Evolutionary conservation across 2,797 vertebrate genomes (phyloP).

Genomic region (Halcyon leucocephala): DNA sequence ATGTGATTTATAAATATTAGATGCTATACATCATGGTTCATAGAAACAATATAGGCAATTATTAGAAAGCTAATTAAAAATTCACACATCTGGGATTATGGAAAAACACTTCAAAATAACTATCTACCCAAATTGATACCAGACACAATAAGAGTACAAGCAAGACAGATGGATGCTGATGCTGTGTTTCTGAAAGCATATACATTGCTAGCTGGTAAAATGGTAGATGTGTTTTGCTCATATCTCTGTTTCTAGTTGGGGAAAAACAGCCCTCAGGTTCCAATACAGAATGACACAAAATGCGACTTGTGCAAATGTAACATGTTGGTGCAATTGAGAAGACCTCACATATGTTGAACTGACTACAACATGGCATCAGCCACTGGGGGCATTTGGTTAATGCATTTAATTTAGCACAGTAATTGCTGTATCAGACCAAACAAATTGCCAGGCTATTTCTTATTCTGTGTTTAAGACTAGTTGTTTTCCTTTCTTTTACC

Average conservation of each 20-base stretch:
- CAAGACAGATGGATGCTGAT: slow-evolving; percentile 16
- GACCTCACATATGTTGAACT: slow-evolving; percentile 53
- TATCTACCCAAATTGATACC: slow-evolving; percentile 14
- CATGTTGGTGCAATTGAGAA: slow-evolving; percentile 26
- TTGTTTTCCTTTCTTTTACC: slow-evolving; percentile 14
- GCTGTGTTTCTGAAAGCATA: background rate
- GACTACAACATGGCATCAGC: slow-evolving; percentile 16
- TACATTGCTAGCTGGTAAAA: background rate
- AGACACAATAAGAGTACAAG: background rate
- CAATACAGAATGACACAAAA: slow-evolving; percentile 32
- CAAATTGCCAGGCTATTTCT: slow-evolving; percentile 23
- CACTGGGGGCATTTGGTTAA: slow-evolving; percentile 34
- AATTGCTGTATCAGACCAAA: slow-evolving; percentile 37
- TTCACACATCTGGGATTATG: slow-evolving; percentile 11
- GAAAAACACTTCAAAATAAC: slow-evolving; percentile 14
- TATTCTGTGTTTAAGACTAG: background rate
- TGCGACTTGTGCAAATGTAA: background rate
- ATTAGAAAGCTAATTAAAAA: slow-evolving; percentile 26
- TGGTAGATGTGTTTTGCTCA: background rate
- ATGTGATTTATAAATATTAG: background rate
- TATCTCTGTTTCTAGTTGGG: background rate
- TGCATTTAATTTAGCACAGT: slow-evolving; percentile 35
- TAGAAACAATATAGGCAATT: background rate
- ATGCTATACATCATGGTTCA: background rate
- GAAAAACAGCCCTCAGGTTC: background rate